phyloP scores from a whole-genome alignment of 2,113 vertebrate genomes.

The Anas platyrhynchos region DNA sequence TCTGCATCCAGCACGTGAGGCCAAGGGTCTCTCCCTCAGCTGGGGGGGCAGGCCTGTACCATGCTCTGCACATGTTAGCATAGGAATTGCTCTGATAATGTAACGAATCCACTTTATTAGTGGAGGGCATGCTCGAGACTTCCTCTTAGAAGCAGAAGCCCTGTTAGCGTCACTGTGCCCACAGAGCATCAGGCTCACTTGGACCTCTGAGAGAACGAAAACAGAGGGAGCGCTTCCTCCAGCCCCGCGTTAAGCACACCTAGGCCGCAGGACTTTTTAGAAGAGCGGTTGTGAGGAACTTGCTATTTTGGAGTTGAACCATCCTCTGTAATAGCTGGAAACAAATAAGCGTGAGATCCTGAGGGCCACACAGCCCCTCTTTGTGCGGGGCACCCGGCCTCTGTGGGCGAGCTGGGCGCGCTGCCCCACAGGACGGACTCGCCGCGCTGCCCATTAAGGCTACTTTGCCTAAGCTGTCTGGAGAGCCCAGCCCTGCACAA shows the following conservation, averaged over 20 bases:
- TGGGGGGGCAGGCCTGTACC: neutral
- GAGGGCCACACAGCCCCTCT: neutral
- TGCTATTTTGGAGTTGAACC: neutral
- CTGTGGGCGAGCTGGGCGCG: neutral
- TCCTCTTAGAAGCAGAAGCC: neutral
- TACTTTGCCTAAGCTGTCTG: neutral
- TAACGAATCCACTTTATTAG: neutral
- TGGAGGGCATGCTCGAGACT: neutral
- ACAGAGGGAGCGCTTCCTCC: neutral
- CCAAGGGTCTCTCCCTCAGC: neutral
- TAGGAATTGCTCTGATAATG: neutral
- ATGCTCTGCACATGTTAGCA: neutral
- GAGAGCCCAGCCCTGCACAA: neutral
- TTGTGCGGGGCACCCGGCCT: neutral
- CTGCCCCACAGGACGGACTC: neutral
- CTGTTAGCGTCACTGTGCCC: accelerated
- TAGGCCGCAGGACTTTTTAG: neutral
- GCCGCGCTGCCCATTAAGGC: neutral
- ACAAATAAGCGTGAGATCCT: neutral
- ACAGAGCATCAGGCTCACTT: neutral
- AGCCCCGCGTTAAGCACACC: neutral
- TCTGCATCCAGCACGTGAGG: neutral
- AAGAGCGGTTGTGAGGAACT: neutral
- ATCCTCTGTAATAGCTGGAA: neutral
- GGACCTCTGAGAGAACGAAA: neutral